A percentile compares a stretch with the other conserved stretches of the same genome.
These are phyloP conservation scores for Cassiopea andromeda DNA, from an alignment of 30 jellyfish, hydroid and myxozoan genomes.

Conservation along the genomic window DNA sequence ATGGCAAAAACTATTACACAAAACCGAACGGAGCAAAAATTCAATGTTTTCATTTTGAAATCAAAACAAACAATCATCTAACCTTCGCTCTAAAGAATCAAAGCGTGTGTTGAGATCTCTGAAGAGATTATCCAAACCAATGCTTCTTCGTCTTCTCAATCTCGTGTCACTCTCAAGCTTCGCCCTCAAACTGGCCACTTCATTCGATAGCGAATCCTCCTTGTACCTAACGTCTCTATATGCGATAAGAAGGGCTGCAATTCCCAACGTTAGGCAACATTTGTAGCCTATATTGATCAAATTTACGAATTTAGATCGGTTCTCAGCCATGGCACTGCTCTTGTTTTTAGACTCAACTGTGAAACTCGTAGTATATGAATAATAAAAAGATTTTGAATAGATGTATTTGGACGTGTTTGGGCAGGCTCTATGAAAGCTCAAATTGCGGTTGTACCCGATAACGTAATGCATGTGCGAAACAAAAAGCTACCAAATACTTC, in stretches of 20 bases:
- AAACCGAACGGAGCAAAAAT: too few relatives aligned
- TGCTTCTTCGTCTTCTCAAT: constrained; percentile 8
- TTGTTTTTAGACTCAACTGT: neutral
- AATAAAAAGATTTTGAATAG: neutral
- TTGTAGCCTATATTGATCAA: constrained; percentile 29
- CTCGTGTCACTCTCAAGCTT: neutral
- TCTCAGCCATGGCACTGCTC: constrained; percentile 12
- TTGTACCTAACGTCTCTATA: constrained; percentile 42
- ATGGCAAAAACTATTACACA: too few relatives aligned
- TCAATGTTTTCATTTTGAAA: too few relatives aligned
- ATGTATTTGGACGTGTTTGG: neutral
- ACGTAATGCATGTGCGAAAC: too few relatives aligned
- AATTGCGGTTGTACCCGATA: neutral
- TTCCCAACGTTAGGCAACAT: constrained; percentile 31
- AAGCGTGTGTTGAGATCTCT: constrained; percentile 1
- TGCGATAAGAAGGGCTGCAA: constrained; percentile 29
- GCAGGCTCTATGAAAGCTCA: neutral
- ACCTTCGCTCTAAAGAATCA: constrained; percentile 59
- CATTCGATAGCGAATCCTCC: constrained; percentile 34
- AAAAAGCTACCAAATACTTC: neutral
- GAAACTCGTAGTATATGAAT: neutral
- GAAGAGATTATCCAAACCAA: constrained; percentile 39
- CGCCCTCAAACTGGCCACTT: constrained; percentile 2
- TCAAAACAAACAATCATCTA: neutral
- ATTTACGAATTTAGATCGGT: neutral